Evolutionary conservation across 2,888 invertebrate species (phyloP), one percentile per base, ranked within the genome.

Genomic region (Apotomis capreana): DNA sequence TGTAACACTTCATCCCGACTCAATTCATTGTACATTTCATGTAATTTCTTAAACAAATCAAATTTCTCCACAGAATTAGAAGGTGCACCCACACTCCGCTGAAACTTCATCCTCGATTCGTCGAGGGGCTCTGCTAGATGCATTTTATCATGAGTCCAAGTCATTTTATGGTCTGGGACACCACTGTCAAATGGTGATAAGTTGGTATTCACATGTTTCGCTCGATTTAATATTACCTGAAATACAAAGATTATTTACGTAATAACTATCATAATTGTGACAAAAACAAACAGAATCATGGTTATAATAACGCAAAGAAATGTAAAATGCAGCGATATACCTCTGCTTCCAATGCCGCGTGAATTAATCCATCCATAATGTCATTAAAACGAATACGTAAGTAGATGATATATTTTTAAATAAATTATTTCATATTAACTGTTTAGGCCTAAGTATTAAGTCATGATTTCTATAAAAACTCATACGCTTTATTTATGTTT

Each of bases 301-400:
- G 74, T 78, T 74, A 76, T 79, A 76, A 78, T 74, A 76, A 79
- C 77, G 79, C 72, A 78, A 78, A 81, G 78, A 80, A 83, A 78
- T 76, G 76, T 83, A 82, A 84, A 87, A 87, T 87, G 84, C 83
- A 86, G 80, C 78, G 79, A 85, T 87, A 85, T 89, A 91, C 93
- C 93, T 93, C 92, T 87, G 93, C 93, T 90, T 93, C 93, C 90
- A 92, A 90, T 93, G 93, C 92, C 91, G 93, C 92, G 92, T 93
- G 92, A 92, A 92, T 92, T 92, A 93, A 92, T 91, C 92, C 92
- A 93, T 93, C 93, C 92, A 93, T 93, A 92, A 88, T 93, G 92
- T 91, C 89, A 92, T 91, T 90, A 89, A 89, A 89, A 88, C 87
- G 87, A 89, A 86, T 91, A 87, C 87, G 82, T 87, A 84, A 87